Evolutionary conservation across 2,113 vertebrate genomes (phyloP), one percentile per base, ranked within the genome.

Genomic region (Lota lota): DNA sequence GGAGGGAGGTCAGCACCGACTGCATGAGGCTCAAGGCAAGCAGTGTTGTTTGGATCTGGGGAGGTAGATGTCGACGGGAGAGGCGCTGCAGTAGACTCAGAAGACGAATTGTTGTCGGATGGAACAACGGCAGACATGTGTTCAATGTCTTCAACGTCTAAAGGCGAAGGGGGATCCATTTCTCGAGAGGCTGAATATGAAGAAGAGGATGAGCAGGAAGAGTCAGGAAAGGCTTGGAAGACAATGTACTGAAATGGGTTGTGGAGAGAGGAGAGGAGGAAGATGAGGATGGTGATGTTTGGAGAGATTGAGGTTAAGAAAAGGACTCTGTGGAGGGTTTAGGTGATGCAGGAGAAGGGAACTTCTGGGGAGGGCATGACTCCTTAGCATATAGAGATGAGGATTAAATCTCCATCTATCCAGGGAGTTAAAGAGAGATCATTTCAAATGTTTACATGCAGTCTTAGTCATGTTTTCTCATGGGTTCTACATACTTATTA

Each of bases 391-490:
- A 61, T n/a, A 66, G 54, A 59, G 77, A 68, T 58, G 58, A 15
- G 1, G 68, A 63, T 67, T 78, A 50, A 56, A 82, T 70, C 65
- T 86, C 83, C 80, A 82, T 85, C 17, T 69, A 69, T 53, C 61
- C 76, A 82, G 64, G 20, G 75, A 77, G n/a, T 21, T 22, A 50
- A 63, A 65, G 22, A 83, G 73, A 56, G 33, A 28, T 28, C 24
- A 33, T 33, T 33, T 33, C 4, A 33, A 33, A 33, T 33, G 28
- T 33, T 33, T 33, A 33, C 28, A 33, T 33, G 28, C 28, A 33
- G 28, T 33, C 7, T 33, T 33, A n/a, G n/a, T n/a, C n/a, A 33
- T 33, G 4, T 33, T 33, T 6, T 33, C 28, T 5, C 7, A 33
- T 4, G 28, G 28, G 4, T 33, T 33, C 28, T 33, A 33, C 4